Evolutionary conservation across 2,797 vertebrate species (phyloP).

Genomic region (Poecilia velifera): DNA sequence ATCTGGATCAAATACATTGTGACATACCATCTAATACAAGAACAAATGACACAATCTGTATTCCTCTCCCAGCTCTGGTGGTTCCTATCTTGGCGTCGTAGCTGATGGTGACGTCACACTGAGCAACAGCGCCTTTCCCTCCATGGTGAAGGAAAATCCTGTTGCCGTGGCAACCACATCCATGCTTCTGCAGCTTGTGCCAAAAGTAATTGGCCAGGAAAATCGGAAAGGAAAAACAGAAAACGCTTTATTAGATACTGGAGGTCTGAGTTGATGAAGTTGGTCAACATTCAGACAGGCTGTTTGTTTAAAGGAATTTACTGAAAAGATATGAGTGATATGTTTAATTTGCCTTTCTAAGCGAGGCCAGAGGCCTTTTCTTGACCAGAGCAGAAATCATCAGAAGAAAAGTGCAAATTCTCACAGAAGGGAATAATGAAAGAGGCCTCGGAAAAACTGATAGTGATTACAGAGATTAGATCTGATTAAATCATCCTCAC

Average conservation of each 20-base stretch:
- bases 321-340: background rate
- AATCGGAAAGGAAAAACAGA: background rate
- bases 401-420: background rate
- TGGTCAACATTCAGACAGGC: slow-evolving; percentile 1
- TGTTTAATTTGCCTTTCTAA: background rate
- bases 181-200: slow-evolving; percentile 24
- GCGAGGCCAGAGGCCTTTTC: background rate
- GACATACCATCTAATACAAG: background rate
- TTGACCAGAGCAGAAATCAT: background rate
- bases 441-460: background rate
- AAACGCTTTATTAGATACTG: slow-evolving; percentile 5
- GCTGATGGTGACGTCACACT: slow-evolving; percentile 55
- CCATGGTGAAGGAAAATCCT: slow-evolving; percentile 39
- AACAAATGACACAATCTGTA: slow-evolving; percentile 10
- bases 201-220: slow-evolving; percentile 14
- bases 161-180: slow-evolving; percentile 69
- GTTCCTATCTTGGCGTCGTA: slow-evolving; percentile 16
- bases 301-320: background rate
- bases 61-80: background rate
- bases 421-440: background rate
- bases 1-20: background rate
- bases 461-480: background rate
- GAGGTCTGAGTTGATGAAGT: slow-evolving; percentile 20
- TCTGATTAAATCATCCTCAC: background rate
- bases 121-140: slow-evolving; percentile 32